Evolutionary conservation across 2,113 vertebrate genomes (phyloP), one percentile per base, ranked within the genome.

Genomic region (Melanotaenia duboulayi): DNA sequence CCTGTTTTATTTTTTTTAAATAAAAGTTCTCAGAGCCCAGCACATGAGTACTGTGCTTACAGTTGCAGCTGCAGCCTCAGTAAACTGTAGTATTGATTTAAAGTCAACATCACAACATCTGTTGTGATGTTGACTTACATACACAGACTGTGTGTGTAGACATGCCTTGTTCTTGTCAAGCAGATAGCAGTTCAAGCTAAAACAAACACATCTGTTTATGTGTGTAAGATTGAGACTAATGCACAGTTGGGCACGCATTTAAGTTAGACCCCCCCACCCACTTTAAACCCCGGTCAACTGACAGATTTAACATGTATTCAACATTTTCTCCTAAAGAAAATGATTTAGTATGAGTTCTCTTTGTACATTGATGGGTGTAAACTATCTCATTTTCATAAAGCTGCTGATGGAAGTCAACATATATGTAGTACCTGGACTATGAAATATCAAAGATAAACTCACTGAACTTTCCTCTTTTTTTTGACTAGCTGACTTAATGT

Each of bases 361-460:
- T 64, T 76, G 63, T 77, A 71, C 74, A 51, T 74, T 40, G 11
- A 55, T 60, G 56, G 54, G 76, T 81, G 56, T 77, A 71, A 72
- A 81, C 44, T 73, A 32, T 83, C 75, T 81, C 51, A 8, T 58
- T 78, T 49, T 81, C 60, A 80, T 79, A 62, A 84, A 69, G 84
- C 85, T 88, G 82, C 88, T 88, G 84, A 79, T 77, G 70, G 74
- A 71, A 60, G 51, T 81, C 35, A 2, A 66, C 44, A 1, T 70
- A 1, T 70, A 48, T 76, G 56, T 77, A 63, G 82, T 71, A 73
- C 57, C 60, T 63, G 61, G 63, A 58, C 70, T 77, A 51, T 65
- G 35, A 71, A 57, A 66, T 61, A 23, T 74, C 58, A 61, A 42
- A 50, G 20, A 75, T 70, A 48, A 63, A 76, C 60, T 81, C 51